Percentiles rank a stretch among this genome's conserved stretches.
Evolutionary conservation across 2,113 vertebrate species (phyloP).

Genomic region (Marcusenius ussheri): DNA sequence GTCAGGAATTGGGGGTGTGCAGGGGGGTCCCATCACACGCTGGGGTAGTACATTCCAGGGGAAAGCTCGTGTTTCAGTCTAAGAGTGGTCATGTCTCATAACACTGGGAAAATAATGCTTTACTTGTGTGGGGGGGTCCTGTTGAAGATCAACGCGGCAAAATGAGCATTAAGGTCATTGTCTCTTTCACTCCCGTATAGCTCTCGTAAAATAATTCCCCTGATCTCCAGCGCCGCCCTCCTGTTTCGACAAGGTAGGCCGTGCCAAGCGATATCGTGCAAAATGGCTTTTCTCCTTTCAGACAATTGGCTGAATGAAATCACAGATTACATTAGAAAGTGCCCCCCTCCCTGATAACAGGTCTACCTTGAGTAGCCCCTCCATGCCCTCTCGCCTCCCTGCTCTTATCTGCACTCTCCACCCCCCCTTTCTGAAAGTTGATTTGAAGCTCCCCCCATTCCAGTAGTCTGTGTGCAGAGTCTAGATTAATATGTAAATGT

Average conservation of each 20-base stretch:
- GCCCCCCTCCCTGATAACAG: slow-evolving; percentile 57
- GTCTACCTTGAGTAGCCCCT: slow-evolving; percentile 57
- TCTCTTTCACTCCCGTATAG: slow-evolving; percentile 65
- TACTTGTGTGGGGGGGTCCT: slow-evolving; percentile 52
- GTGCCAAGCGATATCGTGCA: slow-evolving; percentile 62
- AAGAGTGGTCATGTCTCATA: slow-evolving; percentile 68
- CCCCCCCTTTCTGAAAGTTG: slow-evolving; percentile 44
- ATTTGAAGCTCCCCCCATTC: slow-evolving; percentile 53
- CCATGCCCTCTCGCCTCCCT: not conserved
- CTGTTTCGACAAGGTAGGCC: slow-evolving; percentile 68
- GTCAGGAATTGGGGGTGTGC: slow-evolving; percentile 33
- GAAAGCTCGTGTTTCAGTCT: slow-evolving; percentile 56
- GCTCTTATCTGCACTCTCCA: slow-evolving; percentile 38
- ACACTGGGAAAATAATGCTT: slow-evolving; percentile 68
- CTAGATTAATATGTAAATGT: slow-evolving; percentile 67
- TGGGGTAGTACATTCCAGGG: slow-evolving; percentile 61
- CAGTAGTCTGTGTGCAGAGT: slow-evolving; percentile 24
- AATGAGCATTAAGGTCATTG: slow-evolving; percentile 77
- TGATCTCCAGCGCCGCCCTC: slow-evolving; percentile 67
- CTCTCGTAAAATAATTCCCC: slow-evolving; percentile 72
- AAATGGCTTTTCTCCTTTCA: slow-evolving; percentile 75
- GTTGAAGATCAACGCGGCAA: slow-evolving; percentile 72
- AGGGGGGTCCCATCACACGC: slow-evolving; percentile 47
- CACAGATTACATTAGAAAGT: slow-evolving; percentile 71
- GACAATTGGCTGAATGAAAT: slow-evolving; percentile 79